Evolutionary conservation across 2,888 invertebrate species (phyloP).

Genomic region (Trichogramma dendrolimi): DNA sequence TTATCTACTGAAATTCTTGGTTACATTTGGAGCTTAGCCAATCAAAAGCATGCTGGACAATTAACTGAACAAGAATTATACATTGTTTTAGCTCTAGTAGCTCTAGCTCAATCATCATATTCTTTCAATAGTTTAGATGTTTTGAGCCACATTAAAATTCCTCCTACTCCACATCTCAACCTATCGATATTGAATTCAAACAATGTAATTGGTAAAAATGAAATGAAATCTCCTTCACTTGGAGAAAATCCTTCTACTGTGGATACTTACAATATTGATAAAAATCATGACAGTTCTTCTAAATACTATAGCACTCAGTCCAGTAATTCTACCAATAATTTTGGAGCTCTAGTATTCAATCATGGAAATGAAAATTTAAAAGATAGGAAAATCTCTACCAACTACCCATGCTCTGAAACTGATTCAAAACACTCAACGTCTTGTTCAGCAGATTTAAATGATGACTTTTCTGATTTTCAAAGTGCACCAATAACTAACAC

Average conservation of each 20-base stretch:
- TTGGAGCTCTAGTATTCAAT: conserved; percentile 4
- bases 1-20: conserved; percentile 53
- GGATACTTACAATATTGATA: conserved; percentile 11
- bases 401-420: not conserved
- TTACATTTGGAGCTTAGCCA: conserved; percentile 54
- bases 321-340: conserved; percentile 5
- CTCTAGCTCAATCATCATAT: conserved; percentile 52
- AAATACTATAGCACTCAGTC: conserved; percentile 1
- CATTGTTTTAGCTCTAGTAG: conserved; percentile 52
- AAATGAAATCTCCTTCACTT: conserved; percentile 12
- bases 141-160: conserved; percentile 43
- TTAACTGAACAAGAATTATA: conserved; percentile 54
- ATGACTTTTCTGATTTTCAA: conserved; percentile 56
- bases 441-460: conserved; percentile 35
- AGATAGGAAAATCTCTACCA: conserved; percentile 20
- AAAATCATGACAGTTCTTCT: conserved; percentile 13
- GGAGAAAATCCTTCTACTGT: conserved; percentile 11
- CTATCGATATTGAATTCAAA: conserved; percentile 20
- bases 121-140: conserved; percentile 47
- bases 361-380: conserved; percentile 16
- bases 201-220: conserved; percentile 13
- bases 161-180: conserved; percentile 50
- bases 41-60: conserved; percentile 52
- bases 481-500: conserved; percentile 43
- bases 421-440: conserved; percentile 23